These are phyloP conservation scores for Entelurus aequoreus DNA, from an alignment of 2,113 vertebrate species.

Conservation along the genomic window DNA sequence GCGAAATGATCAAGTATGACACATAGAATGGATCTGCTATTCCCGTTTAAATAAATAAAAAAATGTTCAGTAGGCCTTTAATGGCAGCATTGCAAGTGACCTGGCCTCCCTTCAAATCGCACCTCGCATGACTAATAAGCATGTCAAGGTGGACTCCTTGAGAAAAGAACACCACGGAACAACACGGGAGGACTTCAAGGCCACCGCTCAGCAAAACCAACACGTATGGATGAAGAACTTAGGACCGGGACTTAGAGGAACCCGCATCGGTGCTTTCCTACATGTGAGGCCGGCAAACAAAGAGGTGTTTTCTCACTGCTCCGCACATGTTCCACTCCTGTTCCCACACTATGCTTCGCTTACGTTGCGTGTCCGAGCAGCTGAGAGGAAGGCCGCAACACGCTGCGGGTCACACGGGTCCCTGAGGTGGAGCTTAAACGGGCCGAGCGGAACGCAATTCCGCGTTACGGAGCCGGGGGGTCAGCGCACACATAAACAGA, in stretches of 20 bases:
- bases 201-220: slow-evolving; percentile 34
- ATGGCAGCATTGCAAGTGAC: slow-evolving; percentile 26
- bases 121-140: slow-evolving; percentile 45
- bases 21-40: too few relatives aligned
- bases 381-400: slow-evolving; percentile 41
- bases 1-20: too few relatives aligned
- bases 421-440: slow-evolving; percentile 40
- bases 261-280: not conserved
- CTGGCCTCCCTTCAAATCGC: slow-evolving; percentile 36
- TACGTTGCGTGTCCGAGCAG: slow-evolving; percentile 32
- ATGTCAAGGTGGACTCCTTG: slow-evolving; percentile 39
- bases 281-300: slow-evolving; percentile 19
- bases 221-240: slow-evolving; percentile 25
- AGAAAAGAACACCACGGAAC: slow-evolving; percentile 25
- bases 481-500: slow-evolving; percentile 19
- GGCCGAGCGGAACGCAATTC: slow-evolving; percentile 33
- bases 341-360: slow-evolving; percentile 49
- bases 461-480: slow-evolving; percentile 44
- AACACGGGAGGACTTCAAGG: slow-evolving; percentile 21
- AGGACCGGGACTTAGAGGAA: slow-evolving; percentile 19
- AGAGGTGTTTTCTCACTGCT: slow-evolving; percentile 16
- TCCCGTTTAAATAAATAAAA: too few relatives aligned
- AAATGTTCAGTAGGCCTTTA: too few relatives aligned
- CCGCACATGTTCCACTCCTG: slow-evolving; percentile 28
- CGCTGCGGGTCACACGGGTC: slow-evolving; percentile 38